Evolutionary conservation across 2,888 invertebrate species (phyloP), one percentile per base, ranked within the genome.

Genomic region (Acleris literana): DNA sequence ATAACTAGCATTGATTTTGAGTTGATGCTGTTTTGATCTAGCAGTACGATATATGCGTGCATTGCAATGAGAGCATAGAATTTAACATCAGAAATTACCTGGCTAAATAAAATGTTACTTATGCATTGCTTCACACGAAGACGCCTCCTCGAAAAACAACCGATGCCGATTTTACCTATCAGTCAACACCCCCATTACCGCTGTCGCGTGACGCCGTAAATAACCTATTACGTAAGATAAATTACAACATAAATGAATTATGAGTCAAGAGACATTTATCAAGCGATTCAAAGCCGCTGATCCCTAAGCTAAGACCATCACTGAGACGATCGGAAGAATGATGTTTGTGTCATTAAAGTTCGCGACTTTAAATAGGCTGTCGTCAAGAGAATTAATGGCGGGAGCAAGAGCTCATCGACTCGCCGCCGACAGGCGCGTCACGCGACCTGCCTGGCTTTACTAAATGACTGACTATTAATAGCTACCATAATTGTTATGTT

Each of bases 301-400:
- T 86, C 85, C 81, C 69, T 76, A 81, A 82, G 79, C 72, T 72
- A 71, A 64, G 67, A 75, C 72, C 76, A 77, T 74, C 76, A 75
- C 76, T 77, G 74, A 74, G 72, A 79, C 78, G 75, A 76, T 79
- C 74, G 74, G 73, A 81, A 78, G 80, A 82, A 80, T 78, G 73
- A 83, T 83, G 80, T 83, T 82, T 84, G 80, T 77, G 77, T 74
- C 79, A 75, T 81, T 76, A 77, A 79, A 77, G 76, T 76, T 77
- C 65, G 68, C 68, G 79, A 80, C 81, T 80, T 80, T 76, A 75
- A 81, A 84, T 78, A 68, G 77, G 78, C 77, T 81, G 80, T 82
- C 84, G 77, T 83, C 79, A 75, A 77, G 85, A 85, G 84, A 83
- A 85, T 84, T 85, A 82, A 86, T 85, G 85, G 75, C 64, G 70